Evolutionary conservation across 2,888 invertebrate genomes (phyloP).

Genomic region (Heteromyza rotundicornis): DNA sequence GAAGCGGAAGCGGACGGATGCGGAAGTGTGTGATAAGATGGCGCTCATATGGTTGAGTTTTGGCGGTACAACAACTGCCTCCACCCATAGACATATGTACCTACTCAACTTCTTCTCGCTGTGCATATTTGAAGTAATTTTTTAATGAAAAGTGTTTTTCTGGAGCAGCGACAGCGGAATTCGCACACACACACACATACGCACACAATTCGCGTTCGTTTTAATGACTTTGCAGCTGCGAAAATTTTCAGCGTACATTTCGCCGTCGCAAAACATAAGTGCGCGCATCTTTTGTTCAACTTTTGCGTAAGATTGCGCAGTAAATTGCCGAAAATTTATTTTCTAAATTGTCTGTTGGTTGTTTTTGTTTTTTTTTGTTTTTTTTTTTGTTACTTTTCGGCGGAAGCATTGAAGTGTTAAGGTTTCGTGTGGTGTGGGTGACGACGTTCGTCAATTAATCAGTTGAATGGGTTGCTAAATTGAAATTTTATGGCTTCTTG

Average conservation of each 20-base stretch:
- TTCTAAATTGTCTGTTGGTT: slow-evolving; percentile 41
- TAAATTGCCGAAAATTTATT: slow-evolving; percentile 57
- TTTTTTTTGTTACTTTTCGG: slow-evolving; percentile 4
- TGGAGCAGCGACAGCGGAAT: not conserved
- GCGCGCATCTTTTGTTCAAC: slow-evolving; percentile 49
- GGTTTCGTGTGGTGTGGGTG: not conserved
- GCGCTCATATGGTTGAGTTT: slow-evolving; percentile 13
- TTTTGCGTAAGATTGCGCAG: slow-evolving; percentile 56
- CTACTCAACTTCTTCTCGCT: too few relatives aligned
- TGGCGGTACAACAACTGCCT: not conserved
- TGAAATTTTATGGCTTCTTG: slow-evolving; percentile 50
- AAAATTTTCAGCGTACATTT: not conserved
- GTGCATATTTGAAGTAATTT: slow-evolving; percentile 15
- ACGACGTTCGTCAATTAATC: slow-evolving; percentile 51
- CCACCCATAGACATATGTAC: too few relatives aligned
- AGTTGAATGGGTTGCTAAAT: slow-evolving; percentile 55
- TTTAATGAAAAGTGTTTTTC: slow-evolving; percentile 24
- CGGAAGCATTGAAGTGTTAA: slow-evolving; percentile 15
- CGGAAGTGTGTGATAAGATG: slow-evolving; percentile 21
- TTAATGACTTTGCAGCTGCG: slow-evolving; percentile 7
- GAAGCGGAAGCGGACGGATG: slow-evolving; percentile 28
- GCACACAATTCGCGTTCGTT: not conserved
- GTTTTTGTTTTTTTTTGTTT: too few relatives aligned
- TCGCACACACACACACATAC: not conserved
- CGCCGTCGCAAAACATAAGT: slow-evolving; percentile 21